Percentiles rank a stretch among this genome's conserved stretches.
Conservation (phyloP, 1,140 invertebrate genomes). For the Trichonephila clavipes region DNA sequence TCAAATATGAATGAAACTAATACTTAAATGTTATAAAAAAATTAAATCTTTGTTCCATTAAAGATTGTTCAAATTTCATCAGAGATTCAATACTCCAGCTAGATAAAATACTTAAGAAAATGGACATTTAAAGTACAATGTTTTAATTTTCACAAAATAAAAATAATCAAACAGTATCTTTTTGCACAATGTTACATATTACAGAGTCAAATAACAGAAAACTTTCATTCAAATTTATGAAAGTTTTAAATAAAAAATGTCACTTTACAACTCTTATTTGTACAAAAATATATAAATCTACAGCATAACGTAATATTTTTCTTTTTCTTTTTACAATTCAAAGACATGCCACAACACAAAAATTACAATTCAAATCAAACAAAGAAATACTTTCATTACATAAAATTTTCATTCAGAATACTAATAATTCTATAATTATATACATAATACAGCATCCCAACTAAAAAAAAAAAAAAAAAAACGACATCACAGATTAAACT, state of each 20-base stretch:
- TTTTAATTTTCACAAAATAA: neutral
- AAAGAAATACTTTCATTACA: neutral
- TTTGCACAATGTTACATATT: neutral
- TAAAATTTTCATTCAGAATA: neutral
- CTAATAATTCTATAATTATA: neutral
- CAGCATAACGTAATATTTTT: neutral
- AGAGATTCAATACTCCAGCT: conserved; percentile 11
- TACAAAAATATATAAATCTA: conserved; percentile 2
- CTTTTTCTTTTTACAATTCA: neutral
- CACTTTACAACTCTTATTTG: neutral
- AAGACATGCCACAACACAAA: neutral
- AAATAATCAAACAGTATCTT: neutral
- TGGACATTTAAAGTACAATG: neutral
- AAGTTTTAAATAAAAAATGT: neutral
- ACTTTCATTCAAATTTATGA: neutral
- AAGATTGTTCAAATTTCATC: neutral
- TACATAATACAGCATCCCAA: neutral
- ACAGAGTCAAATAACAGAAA: neutral
- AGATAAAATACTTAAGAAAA: neutral
- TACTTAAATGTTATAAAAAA: neutral
- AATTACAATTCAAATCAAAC: neutral
- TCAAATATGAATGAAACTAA: neutral
- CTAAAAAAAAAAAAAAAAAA: neutral
- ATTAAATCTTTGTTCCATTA: neutral
- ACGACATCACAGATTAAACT: conserved; percentile 9